Evolutionary conservation across 2,888 invertebrate species (phyloP), one percentile per base, ranked within the genome.

Genomic region (Synanthedon tipuliformis): DNA sequence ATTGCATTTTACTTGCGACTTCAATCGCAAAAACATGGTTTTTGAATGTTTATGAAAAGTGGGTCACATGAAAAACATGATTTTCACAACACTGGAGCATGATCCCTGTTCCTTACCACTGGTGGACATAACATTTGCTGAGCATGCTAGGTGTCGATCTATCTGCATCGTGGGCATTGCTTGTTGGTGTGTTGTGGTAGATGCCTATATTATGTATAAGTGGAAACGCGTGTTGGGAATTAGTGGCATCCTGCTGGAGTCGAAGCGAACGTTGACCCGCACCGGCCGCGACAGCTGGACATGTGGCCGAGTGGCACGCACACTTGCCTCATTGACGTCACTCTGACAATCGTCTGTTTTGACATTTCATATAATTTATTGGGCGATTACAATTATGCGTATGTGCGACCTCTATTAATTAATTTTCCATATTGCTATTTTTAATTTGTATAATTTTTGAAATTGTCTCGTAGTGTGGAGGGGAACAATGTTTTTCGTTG

Each of bases 241-340:
- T 80, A 81, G 73, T 69, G 71, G 75, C 78, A 78, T 84, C 83
- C 84, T 40, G 64, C 78, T 75, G 80, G 78, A 80, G 76, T 74
- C 62, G 62, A 67, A 68, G 62, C 71, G 82, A 73, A 58, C 83
- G 68, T 49, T 49, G 23, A 49, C 49, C 49, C 49, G 23, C 23
- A 18, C 49, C 12, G 23, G 8, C 16, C 49, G 49, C 45, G 45
- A 45, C 45, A 45, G 45, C 45, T 45, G 45, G 45, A 45, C 15
- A 12, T 45, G 45, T 45, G 45, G 45, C n/a, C 45, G 45, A 45
- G 15, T 15, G 45, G 7, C 13, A 45, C 15, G 15, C 45, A 45
- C 45, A 45, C 7, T 45, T 15, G 13, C 13, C 15, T 15, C 18
- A 49, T 16, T 49, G 49, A 49, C 18, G 49, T 49, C 49, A 49